Base-by-base conservation (phyloP, 2,888 invertebrate species). In the Ectemnius lituratus region DNA sequence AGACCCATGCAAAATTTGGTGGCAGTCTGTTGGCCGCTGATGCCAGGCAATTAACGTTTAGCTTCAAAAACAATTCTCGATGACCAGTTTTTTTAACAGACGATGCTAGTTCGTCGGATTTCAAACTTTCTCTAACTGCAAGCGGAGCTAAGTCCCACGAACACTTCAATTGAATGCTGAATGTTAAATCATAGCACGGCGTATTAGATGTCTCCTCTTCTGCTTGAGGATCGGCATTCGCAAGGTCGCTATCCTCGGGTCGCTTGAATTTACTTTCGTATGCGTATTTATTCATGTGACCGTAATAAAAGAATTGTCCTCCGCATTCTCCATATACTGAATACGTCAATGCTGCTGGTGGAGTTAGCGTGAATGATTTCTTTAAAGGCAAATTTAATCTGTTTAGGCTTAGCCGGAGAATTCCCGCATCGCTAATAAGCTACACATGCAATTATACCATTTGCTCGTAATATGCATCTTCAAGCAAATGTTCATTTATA, bases 251-350 rank as follows among this genome's bases (percentile, higher is more conserved):
- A 3, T 72, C 23, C 4, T 81, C 63, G 57, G n/a, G 4, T 16
- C 14, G 16, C 6, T 80, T 79, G 60, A 88, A 88, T 69, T 87
- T 89, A 58, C 69, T 87, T 2, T 88, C 86, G 52, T 86, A 90
- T 0, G 90, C 90, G 69, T 84, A 86, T 62, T 86, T 88, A 76
- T 90, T 91, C 90, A 91, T 90, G 58, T 88, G 89, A 2, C 90
- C 90, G 58, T 91, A 91, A 60, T 88, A 90, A 61, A 87, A 91
- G 60, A 90, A 90, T 23, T 80, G 81, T 0, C 89, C 90, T 0
- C 87, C 88, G 66, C 88, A 90, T 56, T 90, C 90, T 2, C 90
- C 90, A 68, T 89, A 90, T 59, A 90, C 90, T 0, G 87, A 89
- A 60, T 90, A 90, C 2, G 87, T 88, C 3, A 88, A 90, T 0